Base-by-base conservation (phyloP, 2,113 vertebrate species). In the Lipotes vexillifer region DNA sequence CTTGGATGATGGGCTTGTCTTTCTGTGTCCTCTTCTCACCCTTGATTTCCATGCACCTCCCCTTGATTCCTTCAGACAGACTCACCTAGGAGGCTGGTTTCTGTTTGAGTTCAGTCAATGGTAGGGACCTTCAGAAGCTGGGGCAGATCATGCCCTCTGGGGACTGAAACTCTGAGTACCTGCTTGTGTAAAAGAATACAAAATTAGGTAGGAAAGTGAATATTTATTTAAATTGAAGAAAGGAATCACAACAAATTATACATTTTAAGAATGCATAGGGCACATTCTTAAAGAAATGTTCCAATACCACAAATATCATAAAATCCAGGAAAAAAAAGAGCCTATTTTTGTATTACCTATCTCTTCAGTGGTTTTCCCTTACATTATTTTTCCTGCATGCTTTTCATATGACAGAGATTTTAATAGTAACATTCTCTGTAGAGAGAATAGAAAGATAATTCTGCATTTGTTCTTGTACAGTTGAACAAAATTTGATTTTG, bases 341-440 rank as follows among this genome's bases (percentile, higher is more conserved):
- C 6, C 38, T 38, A 85, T 55, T 72, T 96, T 86, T 90, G 2
- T 69, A 18, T 44, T 68, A 57, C 55, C 9, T 80, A 3, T 66
- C 31, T 46, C 17, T 44, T 41, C 11, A 86, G 8, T 83, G 5
- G 8, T 78, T 86, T 55, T 36, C 38, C 21, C 33, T 49, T 78
- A 25, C 0, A 49, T 82, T 17, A 36, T 29, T 88, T 92, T 95
- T 36, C 29, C 27, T 84, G 25, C 5, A 17, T 78, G 3, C 44
- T 52, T 92, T 93, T 74, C 66, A 46, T 46, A 66, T 36, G 46
- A 59, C 4, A 44, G 84, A 74, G 9, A 94, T 52, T 85, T 84
- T 65, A 91, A 55, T 68, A 71, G 57, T 10, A 61, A 31, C 18
- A 89, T 63, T 59, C 10, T 59, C 49, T 94, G 52, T 82, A 29